phyloP scores from a whole-genome alignment of 2,888 invertebrate genomes.

The Nomada goodeniana region DNA sequence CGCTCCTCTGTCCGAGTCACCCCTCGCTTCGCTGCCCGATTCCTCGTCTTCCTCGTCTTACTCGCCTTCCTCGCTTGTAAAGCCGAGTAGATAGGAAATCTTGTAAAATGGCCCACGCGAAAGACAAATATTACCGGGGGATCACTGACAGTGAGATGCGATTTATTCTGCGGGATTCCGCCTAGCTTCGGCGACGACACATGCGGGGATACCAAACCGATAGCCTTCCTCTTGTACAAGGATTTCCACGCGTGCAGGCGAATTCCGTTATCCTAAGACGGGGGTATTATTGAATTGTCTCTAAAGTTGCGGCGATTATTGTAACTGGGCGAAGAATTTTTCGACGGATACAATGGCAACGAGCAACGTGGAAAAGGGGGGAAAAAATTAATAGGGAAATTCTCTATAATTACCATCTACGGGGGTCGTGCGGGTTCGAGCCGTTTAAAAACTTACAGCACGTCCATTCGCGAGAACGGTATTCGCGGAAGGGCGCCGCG shows the following conservation, averaged over 20 bases:
- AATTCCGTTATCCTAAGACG: conserved; percentile 6
- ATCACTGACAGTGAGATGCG: conserved; percentile 74
- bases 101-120: conserved; percentile 79
- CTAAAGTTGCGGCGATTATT: background rate
- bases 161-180: conserved; percentile 74
- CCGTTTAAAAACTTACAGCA: conserved; percentile 77
- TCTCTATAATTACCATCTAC: conserved; percentile 43
- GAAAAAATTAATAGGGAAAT: background rate
- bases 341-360: conserved; percentile 9
- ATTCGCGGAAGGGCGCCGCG: conserved; percentile 45
- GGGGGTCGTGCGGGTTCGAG: conserved; percentile 41
- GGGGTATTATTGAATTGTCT: no score
- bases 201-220: conserved; percentile 52
- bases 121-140: conserved; percentile 80
- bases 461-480: conserved; percentile 55
- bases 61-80: conserved; percentile 72
- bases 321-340: background rate
- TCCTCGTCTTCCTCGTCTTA: conserved; percentile 66
- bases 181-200: conserved; percentile 51
- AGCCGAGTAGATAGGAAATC: conserved; percentile 79
- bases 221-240: conserved; percentile 45
- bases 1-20: conserved; percentile 49
- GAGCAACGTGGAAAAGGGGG: background rate
- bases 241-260: conserved; percentile 34
- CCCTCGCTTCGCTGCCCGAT: conserved; percentile 59